Base-by-base conservation (phyloP, 2,888 invertebrate species). In the Bellardia pandia region DNA sequence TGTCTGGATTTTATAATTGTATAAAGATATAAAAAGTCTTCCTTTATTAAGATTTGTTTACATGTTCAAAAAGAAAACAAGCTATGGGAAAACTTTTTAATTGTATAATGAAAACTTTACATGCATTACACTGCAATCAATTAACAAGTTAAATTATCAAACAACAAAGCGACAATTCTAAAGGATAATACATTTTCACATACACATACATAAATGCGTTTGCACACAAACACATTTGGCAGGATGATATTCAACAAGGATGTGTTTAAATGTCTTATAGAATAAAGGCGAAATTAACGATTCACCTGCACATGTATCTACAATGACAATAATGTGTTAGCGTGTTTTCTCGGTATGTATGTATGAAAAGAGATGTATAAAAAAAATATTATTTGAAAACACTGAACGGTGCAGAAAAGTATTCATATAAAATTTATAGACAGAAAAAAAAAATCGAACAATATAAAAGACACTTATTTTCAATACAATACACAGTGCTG, bases 61-160 rank as follows among this genome's bases (percentile, higher is more conserved):
- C 56, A 8, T 23, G 9, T 16, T 30, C 53, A 72, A 62, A 45
- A 62, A 48, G 23, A 71, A 69, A 45, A 48, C 9, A 68, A n/a
- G 13, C 30, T 7, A 60, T 8, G 37, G 23, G 45, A 76, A 84
- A 87, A 84, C 60, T 80, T 87, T 83, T 83, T 87, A 87, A 87
- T 87, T 84, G 80, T 56, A 48, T 84, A 77, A 84, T 84, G 75
- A 84, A 77, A 81, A 87, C 68, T 87, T 83, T 74, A 72, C 58
- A 84, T 84, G 74, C 80, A 81, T 87, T 84, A 87, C 81, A 81
- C 80, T 87, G 84, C 80, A 77, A 87, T 81, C 86, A 81, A 87
- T 87, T 87, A 84, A 87, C 77, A 87, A 87, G 48, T 84, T 84
- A 84, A 74, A 87, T 87, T 87, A 86, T 80, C 66, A 86, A 53